Base-by-base conservation (phyloP, 2,797 vertebrate genomes). In the Bryconaethiops microstoma region DNA sequence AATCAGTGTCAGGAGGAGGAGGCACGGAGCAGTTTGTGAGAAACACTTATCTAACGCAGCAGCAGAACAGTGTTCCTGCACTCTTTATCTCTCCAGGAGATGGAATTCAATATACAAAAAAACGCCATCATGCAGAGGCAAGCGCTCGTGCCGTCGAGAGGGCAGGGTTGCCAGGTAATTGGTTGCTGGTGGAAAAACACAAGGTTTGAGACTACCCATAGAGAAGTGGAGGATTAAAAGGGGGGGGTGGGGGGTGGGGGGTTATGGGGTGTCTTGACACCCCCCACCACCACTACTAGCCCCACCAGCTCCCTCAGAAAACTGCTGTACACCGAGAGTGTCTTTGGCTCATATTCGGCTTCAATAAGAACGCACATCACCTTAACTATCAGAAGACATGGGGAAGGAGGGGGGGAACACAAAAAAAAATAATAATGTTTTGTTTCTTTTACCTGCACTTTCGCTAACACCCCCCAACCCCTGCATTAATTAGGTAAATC, bases 161-260 rank as follows among this genome's bases (percentile, higher is more conserved):
- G 94, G 94, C 95, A 95, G 93, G 94, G 94, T 95, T 96, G 94
- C 93, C 93, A 96, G 96, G 96, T 97, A 97, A 97, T 97, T 97
- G 96, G 96, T 94, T 96, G 95, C 94, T 95, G 95, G 91, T 92
- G 91, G 92, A 94, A 90, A 91, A 94, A 94, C 92, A 93, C 91
- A 93, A 93, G 92, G 91, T 93, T 93, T 92, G 90, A 94, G 92
- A 92, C 92, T 91, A 93, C 93, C 93, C 91, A 85, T 87, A 88
- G 93, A 90, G 92, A 91, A 92, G 88, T 90, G 90, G 90, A 94
- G 92, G 93, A 93, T 91, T 93, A 91, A 91, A 88, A 87, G 87
- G 40, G 52, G 70, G 17, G 59, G 86, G 86, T 89, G 40, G 52
- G 63, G 17, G 59, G 86, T 86, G 89, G 70, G 17, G 52, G 29